phyloP scores from a whole-genome alignment of 35 echinoderm and acorn worm species.

The Heliocidaris tuberculata region DNA sequence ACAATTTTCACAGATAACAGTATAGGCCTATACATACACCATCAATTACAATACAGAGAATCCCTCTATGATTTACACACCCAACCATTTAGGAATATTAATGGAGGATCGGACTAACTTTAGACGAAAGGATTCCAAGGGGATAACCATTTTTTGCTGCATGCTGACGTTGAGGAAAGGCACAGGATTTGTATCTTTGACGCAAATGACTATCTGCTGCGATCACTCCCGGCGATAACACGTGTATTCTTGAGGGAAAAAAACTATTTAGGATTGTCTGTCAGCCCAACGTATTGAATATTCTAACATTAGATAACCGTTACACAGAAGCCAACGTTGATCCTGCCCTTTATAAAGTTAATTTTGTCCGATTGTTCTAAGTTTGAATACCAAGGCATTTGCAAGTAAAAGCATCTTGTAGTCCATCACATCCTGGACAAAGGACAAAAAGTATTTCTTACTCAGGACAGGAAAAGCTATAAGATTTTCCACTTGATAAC shows the following conservation, averaged over 20 bases:
- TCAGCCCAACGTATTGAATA: background rate
- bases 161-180: constrained; percentile 16
- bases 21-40: background rate
- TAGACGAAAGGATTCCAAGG: background rate
- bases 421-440: background rate
- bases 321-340: background rate
- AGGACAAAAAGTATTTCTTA: background rate
- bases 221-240: background rate
- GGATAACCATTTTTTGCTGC: background rate
- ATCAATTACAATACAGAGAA: background rate
- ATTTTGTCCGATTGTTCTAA: background rate
- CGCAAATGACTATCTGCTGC: background rate
- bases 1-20: background rate
- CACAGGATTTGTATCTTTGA: constrained; percentile 24
- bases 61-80: background rate
- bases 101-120: background rate
- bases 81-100: background rate
- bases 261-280: background rate
- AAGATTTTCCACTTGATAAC: too few species aligned
- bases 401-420: background rate
- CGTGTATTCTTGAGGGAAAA: background rate
- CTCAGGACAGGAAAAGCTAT: too few species aligned
- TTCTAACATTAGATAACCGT: background rate
- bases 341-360: background rate
- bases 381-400: too few species aligned